Evolutionary conservation across 1,140 invertebrate species (phyloP), one percentile per base, ranked within the genome.

Genomic region (Drosophila busckii): DNA sequence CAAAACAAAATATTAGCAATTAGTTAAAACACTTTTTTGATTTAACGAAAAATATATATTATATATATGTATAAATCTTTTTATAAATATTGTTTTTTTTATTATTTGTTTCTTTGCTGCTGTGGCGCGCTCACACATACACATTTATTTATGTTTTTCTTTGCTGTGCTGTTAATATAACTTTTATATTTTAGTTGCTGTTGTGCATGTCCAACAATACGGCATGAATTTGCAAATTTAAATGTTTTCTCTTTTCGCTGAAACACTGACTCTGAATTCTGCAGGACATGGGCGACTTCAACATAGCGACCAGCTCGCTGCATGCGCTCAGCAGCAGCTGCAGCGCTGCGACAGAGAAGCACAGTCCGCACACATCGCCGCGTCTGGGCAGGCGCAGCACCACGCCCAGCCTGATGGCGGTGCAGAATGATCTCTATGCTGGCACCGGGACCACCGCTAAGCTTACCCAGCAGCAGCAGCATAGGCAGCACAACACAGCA

Each of bases 221-320:
- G 22, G 32, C 13, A 44, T 48, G 49, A 53, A n/a, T 25, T 22
- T 44, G 40, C 41, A 38, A n/a, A n/a, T n/a, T n/a, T n/a, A n/a
- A n/a, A n/a, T n/a, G n/a, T n/a, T n/a, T n/a, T n/a, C n/a, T n/a
- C n/a, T n/a, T n/a, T n/a, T n/a, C n/a, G n/a, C n/a, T n/a, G n/a
- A n/a, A n/a, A 8, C 8, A 37, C 12, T 13, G 48, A 34, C 29
- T 17, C 19, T 37, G 31, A 34, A 10, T 35, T 15, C 45, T 41
- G 40, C 78, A 91, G 90, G 90, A 91, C 41, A 90, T 88, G 84
- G 88, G 88, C 10, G 90, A 91, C 63, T 91, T 91, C 85, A 91
- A 91, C 75, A 89, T 90, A 25, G 90, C 90, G 3, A 90, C 90
- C n/a, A 90, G 89, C 5, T 90, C 89, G 10, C 89, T 91, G 44